Percentiles rank a stretch among this genome's conserved stretches.
phyloP scores from a whole-genome alignment of 2,113 vertebrate genomes.

The Columba janthina region DNA sequence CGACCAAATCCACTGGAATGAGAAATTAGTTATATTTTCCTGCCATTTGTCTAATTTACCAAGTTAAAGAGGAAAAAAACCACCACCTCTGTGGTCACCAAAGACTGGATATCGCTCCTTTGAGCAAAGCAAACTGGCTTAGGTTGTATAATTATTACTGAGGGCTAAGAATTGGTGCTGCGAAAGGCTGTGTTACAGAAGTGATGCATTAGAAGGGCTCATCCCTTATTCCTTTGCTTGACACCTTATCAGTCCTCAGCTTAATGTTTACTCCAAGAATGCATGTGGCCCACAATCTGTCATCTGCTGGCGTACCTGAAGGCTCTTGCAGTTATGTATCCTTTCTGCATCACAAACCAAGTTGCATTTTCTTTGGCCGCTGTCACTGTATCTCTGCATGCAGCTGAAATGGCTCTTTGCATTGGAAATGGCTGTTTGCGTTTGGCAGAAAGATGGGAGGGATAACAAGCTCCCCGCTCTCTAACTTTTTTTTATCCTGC shows the following conservation, averaged over 20 bases:
- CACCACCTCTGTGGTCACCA: neutral
- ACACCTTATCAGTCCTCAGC: neutral
- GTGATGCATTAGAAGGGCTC: constrained; percentile 47
- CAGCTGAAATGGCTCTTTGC: neutral
- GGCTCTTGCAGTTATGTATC: neutral
- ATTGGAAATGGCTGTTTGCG: neutral
- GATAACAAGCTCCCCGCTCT: neutral
- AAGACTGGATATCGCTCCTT: neutral
- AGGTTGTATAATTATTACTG: neutral
- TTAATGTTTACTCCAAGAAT: neutral
- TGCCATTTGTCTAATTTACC: neutral
- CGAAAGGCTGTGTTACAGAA: constrained; percentile 62
- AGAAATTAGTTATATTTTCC: neutral
- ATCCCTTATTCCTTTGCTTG: constrained; percentile 43
- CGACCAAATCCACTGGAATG: neutral
- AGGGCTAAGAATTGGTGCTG: constrained; percentile 33
- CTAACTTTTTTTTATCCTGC: neutral
- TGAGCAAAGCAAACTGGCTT: neutral
- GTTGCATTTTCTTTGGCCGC: constrained; percentile 27
- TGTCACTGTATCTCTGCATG: constrained; percentile 41
- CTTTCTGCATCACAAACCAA: neutral
- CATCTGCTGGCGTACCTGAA: neutral
- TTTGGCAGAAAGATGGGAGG: neutral
- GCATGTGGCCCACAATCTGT: neutral
- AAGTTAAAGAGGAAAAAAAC: neutral